Base-by-base conservation (phyloP, 1,140 invertebrate genomes). In the Apis cerana region DNA sequence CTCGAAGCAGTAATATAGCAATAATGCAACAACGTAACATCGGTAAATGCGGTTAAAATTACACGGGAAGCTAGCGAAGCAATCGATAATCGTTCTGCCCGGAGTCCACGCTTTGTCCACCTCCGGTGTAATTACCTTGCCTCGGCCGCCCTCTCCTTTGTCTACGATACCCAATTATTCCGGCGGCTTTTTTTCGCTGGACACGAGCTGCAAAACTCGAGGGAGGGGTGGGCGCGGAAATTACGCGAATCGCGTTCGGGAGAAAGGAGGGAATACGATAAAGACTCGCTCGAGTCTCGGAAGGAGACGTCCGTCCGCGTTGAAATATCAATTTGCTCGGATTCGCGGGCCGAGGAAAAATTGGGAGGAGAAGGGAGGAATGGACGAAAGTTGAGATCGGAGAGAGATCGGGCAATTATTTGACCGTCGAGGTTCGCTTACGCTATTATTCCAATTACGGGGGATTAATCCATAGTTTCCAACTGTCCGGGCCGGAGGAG, bases 1-100 rank as follows among this genome's bases (percentile, higher is more conserved):
- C 84, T 84, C 78, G 69, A 85, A 84, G 77, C 85, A 82, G 85
- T 88, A 87, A 88, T 79, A 85, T 87, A 85, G 76, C 76, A 84
- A 88, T 87, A 83, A 87, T 74, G 85, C 79, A 88, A 86, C 85
- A 77, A 83, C 75, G 72, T 50, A 75, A 76, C 80, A 59, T 76
- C 64, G 80, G 75, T 77, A 68, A 82, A 77, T 69, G 80, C 74
- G 74, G 75, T 78, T 82, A 78, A 82, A 82, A 82, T 82, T 82
- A 82, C 33, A 70, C 50, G 50, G 48, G 9, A 23, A 11, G n/a
- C 48, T 52, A n/a, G 48, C 27, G 48, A 67, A 77, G 62, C 50
- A 54, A 82, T 82, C 74, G 80, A 78, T 77, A 82, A 82, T 59
- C 72, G 68, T 58, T 64, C 7, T 27, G 43, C 43, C 23, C 43